Conservation (phyloP, 2,113 vertebrate genomes). For the Malaclemys terrapin region DNA sequence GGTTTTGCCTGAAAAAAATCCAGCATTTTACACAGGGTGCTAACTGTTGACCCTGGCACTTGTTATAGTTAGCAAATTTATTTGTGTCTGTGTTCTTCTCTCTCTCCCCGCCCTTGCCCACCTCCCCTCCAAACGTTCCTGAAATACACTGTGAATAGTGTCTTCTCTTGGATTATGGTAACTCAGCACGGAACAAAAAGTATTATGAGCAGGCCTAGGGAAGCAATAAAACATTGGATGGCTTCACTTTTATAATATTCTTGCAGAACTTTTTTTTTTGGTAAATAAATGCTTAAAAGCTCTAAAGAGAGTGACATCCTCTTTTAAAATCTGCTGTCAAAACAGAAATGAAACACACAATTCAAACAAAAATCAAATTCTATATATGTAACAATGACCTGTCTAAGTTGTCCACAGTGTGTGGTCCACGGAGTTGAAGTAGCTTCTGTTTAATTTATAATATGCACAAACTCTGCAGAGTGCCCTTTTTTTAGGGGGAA, state of each 20-base stretch:
- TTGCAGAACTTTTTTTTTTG: slow-evolving; percentile 1
- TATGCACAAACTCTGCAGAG: not conserved
- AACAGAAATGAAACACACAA: slow-evolving; percentile 60
- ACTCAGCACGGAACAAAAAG: slow-evolving; percentile 42
- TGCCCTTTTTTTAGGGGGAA: not conserved
- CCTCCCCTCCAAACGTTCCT: slow-evolving; percentile 53
- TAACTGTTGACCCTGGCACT: not conserved
- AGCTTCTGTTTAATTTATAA: slow-evolving; percentile 65
- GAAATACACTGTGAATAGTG: slow-evolving; percentile 59
- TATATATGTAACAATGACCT: slow-evolving; percentile 69
- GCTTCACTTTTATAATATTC: slow-evolving; percentile 41
- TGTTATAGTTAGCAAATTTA: slow-evolving; percentile 3
- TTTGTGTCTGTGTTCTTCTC: not conserved
- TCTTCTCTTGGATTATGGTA: slow-evolving; percentile 37
- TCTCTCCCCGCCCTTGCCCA: not conserved
- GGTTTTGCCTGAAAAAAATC: not conserved
- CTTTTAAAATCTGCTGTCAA: slow-evolving; percentile 63
- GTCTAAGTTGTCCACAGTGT: slow-evolving; percentile 51
- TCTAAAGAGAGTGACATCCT: slow-evolving; percentile 42
- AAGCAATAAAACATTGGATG: slow-evolving; percentile 44
- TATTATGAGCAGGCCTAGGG: slow-evolving; percentile 51
- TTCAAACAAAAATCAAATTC: slow-evolving; percentile 62
- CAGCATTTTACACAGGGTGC: not conserved
- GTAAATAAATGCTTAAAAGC: slow-evolving; percentile 29
- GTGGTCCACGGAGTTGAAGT: slow-evolving; percentile 67